Conservation (phyloP, 2,888 invertebrate genomes). For the Campaea margaritaria region DNA sequence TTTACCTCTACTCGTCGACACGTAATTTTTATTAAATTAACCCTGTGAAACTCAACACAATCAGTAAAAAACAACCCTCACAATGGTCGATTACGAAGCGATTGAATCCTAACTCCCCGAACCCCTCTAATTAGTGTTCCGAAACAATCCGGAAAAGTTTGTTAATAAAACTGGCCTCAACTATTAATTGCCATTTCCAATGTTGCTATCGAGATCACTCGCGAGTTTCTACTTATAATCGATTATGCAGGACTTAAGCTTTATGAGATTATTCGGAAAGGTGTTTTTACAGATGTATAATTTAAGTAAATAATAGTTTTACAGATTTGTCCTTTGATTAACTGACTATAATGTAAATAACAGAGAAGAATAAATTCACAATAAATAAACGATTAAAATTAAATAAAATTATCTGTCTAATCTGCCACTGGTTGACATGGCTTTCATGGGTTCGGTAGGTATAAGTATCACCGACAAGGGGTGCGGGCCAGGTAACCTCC, state of each 20-base stretch:
- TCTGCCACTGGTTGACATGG: too few relatives aligned
- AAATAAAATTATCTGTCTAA: too few relatives aligned
- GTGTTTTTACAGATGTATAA: too few relatives aligned
- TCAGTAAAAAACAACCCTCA: constrained; percentile 23
- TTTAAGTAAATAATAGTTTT: too few relatives aligned
- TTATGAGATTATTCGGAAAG: neutral
- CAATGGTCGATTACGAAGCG: constrained; percentile 39
- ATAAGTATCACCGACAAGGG: too few relatives aligned
- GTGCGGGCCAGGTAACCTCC: too few relatives aligned
- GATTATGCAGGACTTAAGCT: constrained; percentile 6
- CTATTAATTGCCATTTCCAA: constrained; percentile 59
- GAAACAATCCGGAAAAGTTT: constrained; percentile 59
- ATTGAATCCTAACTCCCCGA: constrained; percentile 46
- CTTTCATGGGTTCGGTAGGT: too few relatives aligned
- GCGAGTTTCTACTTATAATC: constrained; percentile 29
- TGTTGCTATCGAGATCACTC: constrained; percentile 26
- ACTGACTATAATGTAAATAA: too few relatives aligned
- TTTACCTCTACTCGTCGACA: neutral
- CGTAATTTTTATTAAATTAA: constrained; percentile 6
- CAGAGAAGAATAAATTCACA: too few relatives aligned
- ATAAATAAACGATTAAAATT: too few relatives aligned
- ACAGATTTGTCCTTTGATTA: too few relatives aligned
- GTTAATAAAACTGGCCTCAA: constrained; percentile 57
- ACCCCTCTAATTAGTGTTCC: constrained; percentile 57
- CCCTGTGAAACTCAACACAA: constrained; percentile 1